These are phyloP conservation scores for Gobio gobio DNA, from an alignment of 2,113 vertebrate genomes.

Conservation along the genomic window DNA sequence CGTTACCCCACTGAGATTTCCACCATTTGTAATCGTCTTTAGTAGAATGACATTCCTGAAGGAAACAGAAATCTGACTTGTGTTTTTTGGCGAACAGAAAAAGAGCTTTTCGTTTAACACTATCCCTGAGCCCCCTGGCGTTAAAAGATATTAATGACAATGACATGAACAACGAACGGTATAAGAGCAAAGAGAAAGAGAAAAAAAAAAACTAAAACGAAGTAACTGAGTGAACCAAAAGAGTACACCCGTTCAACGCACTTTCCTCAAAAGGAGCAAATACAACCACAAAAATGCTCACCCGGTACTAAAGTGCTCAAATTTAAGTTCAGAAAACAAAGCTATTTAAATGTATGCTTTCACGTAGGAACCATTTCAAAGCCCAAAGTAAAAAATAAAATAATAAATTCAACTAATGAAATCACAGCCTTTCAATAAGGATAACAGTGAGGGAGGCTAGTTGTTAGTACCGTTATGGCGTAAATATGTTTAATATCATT, in stretches of 20 bases:
- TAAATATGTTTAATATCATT: too few species aligned
- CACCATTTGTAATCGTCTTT: constrained; percentile 17
- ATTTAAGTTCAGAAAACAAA: neutral
- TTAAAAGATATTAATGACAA: neutral
- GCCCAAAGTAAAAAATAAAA: too few species aligned
- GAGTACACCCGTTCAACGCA: too few species aligned
- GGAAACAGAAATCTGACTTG: constrained; percentile 11
- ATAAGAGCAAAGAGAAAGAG: too few species aligned
- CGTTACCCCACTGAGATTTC: constrained; percentile 14
- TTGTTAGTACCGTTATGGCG: too few species aligned
- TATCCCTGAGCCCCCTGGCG: neutral
- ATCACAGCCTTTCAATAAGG: too few species aligned
- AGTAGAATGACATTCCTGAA: constrained; percentile 33
- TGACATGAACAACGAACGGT: too few species aligned
- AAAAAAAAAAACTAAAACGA: too few species aligned
- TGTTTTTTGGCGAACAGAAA: constrained; percentile 17
- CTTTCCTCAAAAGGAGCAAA: neutral
- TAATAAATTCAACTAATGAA: too few species aligned
- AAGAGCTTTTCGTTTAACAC: constrained; percentile 27
- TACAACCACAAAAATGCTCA: neutral
- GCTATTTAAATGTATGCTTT: neutral
- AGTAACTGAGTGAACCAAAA: too few species aligned
- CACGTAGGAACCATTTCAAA: neutral
- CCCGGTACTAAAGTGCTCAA: neutral
- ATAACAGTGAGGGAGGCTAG: too few species aligned